Percentiles rank a stretch among this genome's conserved stretches.
These are phyloP conservation scores for Pagetopsis macropterus DNA, from an alignment of 2,797 vertebrate species.

Conservation along the genomic window DNA sequence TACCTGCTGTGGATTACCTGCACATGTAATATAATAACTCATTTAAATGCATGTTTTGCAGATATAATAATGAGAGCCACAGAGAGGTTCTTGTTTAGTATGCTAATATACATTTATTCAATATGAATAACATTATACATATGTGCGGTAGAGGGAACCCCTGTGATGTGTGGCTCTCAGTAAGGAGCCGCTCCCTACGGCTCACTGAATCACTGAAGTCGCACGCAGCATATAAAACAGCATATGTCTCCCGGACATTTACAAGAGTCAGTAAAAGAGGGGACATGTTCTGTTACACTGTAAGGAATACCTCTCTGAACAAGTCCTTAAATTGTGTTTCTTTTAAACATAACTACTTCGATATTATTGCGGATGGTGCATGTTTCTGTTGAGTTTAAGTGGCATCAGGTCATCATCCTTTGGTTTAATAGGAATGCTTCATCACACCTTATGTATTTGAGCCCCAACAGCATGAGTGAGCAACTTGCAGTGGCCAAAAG, in stretches of 20 bases:
- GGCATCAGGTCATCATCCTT: not conserved
- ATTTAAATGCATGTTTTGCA: conserved; percentile 62
- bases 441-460: conserved; percentile 3
- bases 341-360: not conserved
- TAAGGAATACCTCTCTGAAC: not conserved
- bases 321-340: not conserved
- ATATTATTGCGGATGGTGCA: not conserved
- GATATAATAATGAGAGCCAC: conserved; percentile 16
- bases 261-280: not conserved
- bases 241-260: conserved; percentile 31
- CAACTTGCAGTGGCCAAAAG: conserved; percentile 36
- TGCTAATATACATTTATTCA: conserved; percentile 52
- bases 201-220: conserved; percentile 35
- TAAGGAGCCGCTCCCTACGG: conserved; percentile 39
- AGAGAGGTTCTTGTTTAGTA: conserved; percentile 37
- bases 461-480: conserved; percentile 40
- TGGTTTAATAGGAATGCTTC: not conserved
- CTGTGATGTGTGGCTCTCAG: conserved; percentile 43
- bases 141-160: conserved; percentile 15
- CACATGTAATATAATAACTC: conserved; percentile 46
- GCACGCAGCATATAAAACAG: conserved; percentile 33
- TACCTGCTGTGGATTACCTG: conserved; percentile 26
- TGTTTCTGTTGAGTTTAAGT: not conserved
- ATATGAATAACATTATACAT: conserved; percentile 49
- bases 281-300: not conserved